Conservation (phyloP, 2,797 vertebrate species). For the Neosilurus mollespiculum region DNA sequence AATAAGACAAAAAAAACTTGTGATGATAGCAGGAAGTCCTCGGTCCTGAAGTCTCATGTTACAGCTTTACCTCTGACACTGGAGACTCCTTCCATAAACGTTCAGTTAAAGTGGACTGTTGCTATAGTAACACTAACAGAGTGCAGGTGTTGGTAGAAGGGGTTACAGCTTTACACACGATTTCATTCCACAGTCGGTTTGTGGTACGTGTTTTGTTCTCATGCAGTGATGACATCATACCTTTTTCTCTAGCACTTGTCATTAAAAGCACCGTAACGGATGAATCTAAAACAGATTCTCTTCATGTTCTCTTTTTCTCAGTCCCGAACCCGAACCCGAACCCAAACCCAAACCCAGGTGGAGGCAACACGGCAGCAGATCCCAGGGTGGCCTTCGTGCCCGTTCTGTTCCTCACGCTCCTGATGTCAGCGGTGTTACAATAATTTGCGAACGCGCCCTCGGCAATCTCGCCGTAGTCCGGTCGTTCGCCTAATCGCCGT, state of each 20-base stretch:
- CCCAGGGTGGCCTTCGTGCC: not conserved
- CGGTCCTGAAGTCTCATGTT: too few relatives aligned
- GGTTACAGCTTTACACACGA: not conserved
- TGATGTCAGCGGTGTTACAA: not conserved
- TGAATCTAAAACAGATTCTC: not conserved
- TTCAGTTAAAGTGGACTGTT: not conserved
- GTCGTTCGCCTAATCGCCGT: not conserved
- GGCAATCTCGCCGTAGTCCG: accelerated
- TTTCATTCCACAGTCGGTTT: not conserved
- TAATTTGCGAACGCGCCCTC: not conserved
- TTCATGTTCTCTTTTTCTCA: not conserved
- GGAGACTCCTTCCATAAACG: too few relatives aligned
- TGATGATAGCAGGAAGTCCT: too few relatives aligned
- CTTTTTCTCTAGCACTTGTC: not conserved
- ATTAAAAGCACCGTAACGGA: not conserved
- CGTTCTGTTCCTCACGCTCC: slow-evolving; percentile 22
- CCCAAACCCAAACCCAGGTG: not conserved
- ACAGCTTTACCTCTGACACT: too few relatives aligned
- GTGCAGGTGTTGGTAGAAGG: not conserved
- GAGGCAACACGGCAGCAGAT: not conserved
- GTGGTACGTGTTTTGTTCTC: not conserved
- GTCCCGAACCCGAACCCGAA: too few relatives aligned
- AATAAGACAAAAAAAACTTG: too few relatives aligned
- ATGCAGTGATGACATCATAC: not conserved
- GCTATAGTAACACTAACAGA: not conserved